Percentiles rank a stretch among this genome's conserved stretches.
Evolutionary conservation across 2,113 vertebrate genomes (phyloP).

Genomic region (Capra hircus): DNA sequence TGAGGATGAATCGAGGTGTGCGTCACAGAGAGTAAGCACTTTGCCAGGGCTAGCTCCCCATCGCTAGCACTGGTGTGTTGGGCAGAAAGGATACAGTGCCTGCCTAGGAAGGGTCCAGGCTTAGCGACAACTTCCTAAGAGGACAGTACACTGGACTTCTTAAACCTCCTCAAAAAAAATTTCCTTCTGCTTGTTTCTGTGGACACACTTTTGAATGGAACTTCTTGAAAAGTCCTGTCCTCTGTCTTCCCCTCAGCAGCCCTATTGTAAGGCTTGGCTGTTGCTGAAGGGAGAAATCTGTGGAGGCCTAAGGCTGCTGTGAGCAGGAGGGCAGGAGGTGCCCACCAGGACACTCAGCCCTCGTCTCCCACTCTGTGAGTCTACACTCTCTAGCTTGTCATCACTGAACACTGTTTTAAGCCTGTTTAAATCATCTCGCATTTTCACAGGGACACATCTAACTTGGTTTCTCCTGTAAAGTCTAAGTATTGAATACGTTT

Average conservation of each 20-base stretch:
- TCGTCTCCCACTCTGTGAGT: not conserved
- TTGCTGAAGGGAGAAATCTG: not conserved
- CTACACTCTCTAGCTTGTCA: not conserved
- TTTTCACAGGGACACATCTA: not conserved
- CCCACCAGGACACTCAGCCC: no score
- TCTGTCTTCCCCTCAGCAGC: not conserved
- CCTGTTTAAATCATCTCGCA: not conserved
- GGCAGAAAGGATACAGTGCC: not conserved
- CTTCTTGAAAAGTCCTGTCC: not conserved
- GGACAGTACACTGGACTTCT: not conserved
- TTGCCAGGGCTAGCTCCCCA: not conserved
- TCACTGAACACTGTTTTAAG: not conserved
- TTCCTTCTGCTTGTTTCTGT: not conserved
- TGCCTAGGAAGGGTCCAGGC: not conserved
- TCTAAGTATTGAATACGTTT: not conserved
- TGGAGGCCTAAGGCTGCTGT: fast-evolving
- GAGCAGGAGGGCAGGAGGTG: no score
- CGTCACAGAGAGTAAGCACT: fast-evolving
- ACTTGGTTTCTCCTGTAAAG: not conserved
- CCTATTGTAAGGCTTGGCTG: not conserved
- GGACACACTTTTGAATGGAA: not conserved
- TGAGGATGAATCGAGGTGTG: not conserved
- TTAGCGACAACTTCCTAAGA: not conserved
- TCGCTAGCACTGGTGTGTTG: not conserved
- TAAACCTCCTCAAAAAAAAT: not conserved